These are phyloP conservation scores for Acrossocheilus fasciatus DNA, from an alignment of 2,797 vertebrate species.

Conservation along the genomic window DNA sequence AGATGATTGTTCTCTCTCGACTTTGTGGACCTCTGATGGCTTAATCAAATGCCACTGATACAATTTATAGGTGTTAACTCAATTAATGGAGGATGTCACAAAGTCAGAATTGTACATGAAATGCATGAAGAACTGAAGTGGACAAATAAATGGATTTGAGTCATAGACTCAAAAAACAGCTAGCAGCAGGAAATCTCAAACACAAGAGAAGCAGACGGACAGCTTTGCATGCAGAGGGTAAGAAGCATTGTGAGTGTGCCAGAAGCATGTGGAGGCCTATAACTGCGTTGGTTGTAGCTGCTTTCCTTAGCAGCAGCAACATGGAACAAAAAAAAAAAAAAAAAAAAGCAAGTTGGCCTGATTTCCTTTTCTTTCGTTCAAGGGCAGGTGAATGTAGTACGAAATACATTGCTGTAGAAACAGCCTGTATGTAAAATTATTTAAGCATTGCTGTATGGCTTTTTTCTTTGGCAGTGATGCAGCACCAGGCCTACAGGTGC, in stretches of 20 bases:
- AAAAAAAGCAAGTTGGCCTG: background rate
- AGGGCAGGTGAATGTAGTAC: background rate
- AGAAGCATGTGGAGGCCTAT: slow-evolving; percentile 36
- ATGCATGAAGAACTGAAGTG: slow-evolving; percentile 29
- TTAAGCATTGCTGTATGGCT: background rate
- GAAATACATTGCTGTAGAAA: background rate
- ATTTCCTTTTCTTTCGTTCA: background rate
- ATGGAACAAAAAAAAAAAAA: slow-evolving; percentile 17
- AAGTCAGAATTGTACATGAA: slow-evolving; percentile 40
- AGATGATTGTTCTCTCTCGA: slow-evolving; percentile 76
- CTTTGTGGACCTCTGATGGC: slow-evolving; percentile 60
- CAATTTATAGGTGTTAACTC: slow-evolving; percentile 10
- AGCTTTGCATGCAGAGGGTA: slow-evolving; percentile 40
- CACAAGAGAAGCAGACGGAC: slow-evolving; percentile 3
- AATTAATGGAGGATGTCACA: slow-evolving; percentile 29
- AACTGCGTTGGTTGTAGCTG: slow-evolving; percentile 31
- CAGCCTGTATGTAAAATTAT: background rate
- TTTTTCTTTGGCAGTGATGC: background rate
- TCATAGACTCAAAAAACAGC: slow-evolving; percentile 18
- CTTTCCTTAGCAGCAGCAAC: slow-evolving; percentile 40
- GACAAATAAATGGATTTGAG: slow-evolving; percentile 42
- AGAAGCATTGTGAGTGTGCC: slow-evolving; percentile 5
- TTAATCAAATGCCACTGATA: background rate
- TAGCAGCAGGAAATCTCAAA: background rate
- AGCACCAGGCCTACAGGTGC: background rate